Evolutionary conservation across 2,113 vertebrate species (phyloP), one percentile per base, ranked within the genome.

Genomic region (Cromileptes altivelis): DNA sequence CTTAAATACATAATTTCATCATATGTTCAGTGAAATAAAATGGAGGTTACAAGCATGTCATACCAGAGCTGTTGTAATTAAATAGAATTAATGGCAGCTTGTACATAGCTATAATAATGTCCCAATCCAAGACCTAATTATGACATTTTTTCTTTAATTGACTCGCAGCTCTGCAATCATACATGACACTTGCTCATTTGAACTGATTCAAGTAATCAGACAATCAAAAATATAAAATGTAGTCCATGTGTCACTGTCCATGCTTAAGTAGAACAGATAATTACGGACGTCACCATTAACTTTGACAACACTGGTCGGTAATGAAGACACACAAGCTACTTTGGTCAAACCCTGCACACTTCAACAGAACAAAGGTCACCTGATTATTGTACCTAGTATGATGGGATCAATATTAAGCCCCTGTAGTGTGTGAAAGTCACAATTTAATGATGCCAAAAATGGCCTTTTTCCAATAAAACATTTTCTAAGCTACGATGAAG

Each of bases 321-420:
- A 87, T 87, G 71, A 88, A 85, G 85, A 89, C 62, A 83, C 53
- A 87, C 25, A 3, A 64, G 40, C 33, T 61, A 70, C 58, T 78
- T 10, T 25, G 42, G 47, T 71, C 45, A 21, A 56, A 61, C 58
- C 40, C 21, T 65, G 57, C 62, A 47, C 77, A 21, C 50, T 76
- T 68, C 25, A 75, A 65, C n/a, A 33, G 64, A 90, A 85, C 23
- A 84, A 80, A 82, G 71, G 67, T 70, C 82, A 63, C 4, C 27
- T 37, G 50, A 64, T 80, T 64, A 83, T 72, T 68, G 25, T 47
- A 62, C 8, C 6, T 47, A 11, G 21, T 53, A 63, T 56, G 70
- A 87, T 71, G 49, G 65, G 12, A 81, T 85, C 76, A 75, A 67
- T 75, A 81, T 67, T 14, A 85, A 72, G 56, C 49, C 30, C 45